Conservation (phyloP, 2,888 invertebrate species). For the Lithophane socia region DNA sequence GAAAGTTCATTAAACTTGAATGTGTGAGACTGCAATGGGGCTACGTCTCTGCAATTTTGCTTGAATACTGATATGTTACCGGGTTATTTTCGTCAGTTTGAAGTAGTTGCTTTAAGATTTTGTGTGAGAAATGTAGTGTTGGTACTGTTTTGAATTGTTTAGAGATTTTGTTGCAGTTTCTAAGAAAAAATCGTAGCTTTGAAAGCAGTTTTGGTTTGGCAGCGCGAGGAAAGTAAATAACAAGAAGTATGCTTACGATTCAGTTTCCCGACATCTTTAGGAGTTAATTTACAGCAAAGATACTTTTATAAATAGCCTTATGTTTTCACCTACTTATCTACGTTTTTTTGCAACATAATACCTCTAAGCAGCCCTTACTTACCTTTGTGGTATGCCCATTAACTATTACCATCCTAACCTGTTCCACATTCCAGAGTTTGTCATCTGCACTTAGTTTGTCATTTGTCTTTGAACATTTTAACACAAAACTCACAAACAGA, state of each 20-base stretch:
- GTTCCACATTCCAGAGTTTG: too few relatives aligned
- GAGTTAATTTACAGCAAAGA: too few relatives aligned
- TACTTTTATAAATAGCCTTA: too few relatives aligned
- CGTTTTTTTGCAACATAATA: too few relatives aligned
- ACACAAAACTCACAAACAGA: too few relatives aligned
- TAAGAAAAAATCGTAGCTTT: not conserved
- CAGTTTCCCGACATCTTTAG: not conserved
- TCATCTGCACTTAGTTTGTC: too few relatives aligned
- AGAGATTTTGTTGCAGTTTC: not conserved
- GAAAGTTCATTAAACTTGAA: conserved; percentile 58
- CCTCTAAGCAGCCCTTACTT: too few relatives aligned
- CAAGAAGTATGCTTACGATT: not conserved
- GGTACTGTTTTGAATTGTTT: not conserved
- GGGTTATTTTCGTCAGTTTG: conserved; percentile 41
- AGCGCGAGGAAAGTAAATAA: not conserved
- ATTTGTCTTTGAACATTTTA: too few relatives aligned
- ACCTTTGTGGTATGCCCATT: too few relatives aligned
- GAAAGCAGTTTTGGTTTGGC: not conserved
- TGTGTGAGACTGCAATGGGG: conserved; percentile 26
- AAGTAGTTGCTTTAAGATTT: conserved; percentile 44
- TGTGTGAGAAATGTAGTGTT: conserved; percentile 16
- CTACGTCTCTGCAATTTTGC: conserved; percentile 41
- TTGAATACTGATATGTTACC: conserved; percentile 43
- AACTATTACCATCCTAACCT: too few relatives aligned
- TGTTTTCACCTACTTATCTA: too few relatives aligned